These are phyloP conservation scores for Hartigia nigra DNA, from an alignment of 2,888 invertebrate genomes.

Conservation along the genomic window DNA sequence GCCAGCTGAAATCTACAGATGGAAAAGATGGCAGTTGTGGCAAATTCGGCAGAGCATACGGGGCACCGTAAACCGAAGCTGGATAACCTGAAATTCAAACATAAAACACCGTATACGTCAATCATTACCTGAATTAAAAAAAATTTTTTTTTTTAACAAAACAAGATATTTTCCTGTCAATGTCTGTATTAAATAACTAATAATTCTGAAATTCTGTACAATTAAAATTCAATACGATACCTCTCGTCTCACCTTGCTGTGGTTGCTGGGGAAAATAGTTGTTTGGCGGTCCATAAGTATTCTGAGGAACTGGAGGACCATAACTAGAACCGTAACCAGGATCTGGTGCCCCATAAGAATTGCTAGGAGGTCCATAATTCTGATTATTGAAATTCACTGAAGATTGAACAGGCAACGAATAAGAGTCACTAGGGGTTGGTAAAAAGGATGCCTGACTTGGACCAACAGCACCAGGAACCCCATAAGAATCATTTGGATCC, in stretches of 20 bases:
- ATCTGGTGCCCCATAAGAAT: constrained; percentile 27
- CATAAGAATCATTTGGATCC: constrained; percentile 56
- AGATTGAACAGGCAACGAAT: constrained; percentile 38
- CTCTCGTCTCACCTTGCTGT: constrained; percentile 59
- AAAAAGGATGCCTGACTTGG: constrained; percentile 26
- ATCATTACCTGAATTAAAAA: not conserved
- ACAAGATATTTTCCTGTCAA: too few species aligned
- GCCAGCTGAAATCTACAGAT: constrained; percentile 70
- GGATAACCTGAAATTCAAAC: constrained; percentile 33
- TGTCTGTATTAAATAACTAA: not conserved
- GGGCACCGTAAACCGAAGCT: constrained; percentile 67
- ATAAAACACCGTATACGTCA: not conserved
- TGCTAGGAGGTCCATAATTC: constrained; percentile 29
- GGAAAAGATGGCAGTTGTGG: constrained; percentile 42
- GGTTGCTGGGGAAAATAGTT: constrained; percentile 28
- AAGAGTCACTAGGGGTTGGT: constrained; percentile 42
- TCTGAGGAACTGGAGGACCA: constrained; percentile 19
- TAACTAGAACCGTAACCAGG: constrained; percentile 1
- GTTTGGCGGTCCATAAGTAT: constrained; percentile 33
- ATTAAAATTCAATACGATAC: constrained; percentile 37
- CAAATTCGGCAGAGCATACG: constrained; percentile 71
- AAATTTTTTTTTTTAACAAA: not conserved
- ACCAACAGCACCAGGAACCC: constrained; percentile 29
- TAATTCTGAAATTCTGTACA: not conserved
- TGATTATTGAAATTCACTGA: constrained; percentile 34